phyloP scores from a whole-genome alignment of 1,140 invertebrate genomes.

The Penaeus indicus region DNA sequence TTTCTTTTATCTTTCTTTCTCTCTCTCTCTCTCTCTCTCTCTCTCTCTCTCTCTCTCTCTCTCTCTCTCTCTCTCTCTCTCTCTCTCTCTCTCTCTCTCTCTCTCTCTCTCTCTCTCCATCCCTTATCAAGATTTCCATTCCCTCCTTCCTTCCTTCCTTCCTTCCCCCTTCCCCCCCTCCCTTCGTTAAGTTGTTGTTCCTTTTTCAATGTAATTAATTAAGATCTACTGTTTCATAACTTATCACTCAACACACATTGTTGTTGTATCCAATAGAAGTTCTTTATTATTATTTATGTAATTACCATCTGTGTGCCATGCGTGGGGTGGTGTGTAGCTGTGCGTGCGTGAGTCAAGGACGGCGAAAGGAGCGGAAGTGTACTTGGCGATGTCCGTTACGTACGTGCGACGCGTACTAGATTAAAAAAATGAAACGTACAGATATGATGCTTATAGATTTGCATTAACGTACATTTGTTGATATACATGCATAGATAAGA shows the following conservation, averaged over 20 bases:
- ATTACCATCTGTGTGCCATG: constrained; percentile 47
- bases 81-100: not conserved
- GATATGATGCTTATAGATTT: no score
- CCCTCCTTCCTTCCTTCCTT: not conserved
- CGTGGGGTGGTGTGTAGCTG: constrained; percentile 4
- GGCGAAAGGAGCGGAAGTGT: not conserved
- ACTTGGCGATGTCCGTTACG: not conserved
- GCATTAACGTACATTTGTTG: no score
- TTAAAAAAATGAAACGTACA: no score
- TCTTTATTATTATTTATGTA: constrained; percentile 51
- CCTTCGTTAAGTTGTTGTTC: not conserved
- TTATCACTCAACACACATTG: constrained; percentile 45
- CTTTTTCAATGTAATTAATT: not conserved
- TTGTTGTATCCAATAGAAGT: constrained; percentile 57
- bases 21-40: no score
- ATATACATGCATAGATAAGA: no score
- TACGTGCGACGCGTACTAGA: no score
- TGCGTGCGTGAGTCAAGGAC: not conserved
- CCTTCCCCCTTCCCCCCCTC: not conserved
- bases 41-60: not conserved
- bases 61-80: not conserved
- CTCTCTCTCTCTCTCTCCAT: not conserved
- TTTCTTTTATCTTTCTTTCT: no score
- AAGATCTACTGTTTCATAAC: constrained; percentile 24
- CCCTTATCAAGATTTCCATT: not conserved